Evolutionary conservation across 2,797 vertebrate species (phyloP).

Genomic region (Falco cherrug): DNA sequence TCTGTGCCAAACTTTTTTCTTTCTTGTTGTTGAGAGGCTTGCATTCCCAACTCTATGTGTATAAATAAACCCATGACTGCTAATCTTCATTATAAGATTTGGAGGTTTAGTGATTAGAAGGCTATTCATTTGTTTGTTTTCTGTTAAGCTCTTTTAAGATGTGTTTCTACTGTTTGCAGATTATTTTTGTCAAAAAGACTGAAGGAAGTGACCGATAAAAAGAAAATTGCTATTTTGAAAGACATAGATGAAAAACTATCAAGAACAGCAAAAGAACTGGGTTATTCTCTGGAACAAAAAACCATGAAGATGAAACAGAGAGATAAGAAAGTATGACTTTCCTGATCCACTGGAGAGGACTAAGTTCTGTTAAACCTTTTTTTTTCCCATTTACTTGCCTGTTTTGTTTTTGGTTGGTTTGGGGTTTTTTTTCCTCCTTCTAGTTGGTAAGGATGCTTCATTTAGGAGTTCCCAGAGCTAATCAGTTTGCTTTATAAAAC

Average conservation of each 20-base stretch:
- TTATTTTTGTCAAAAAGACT: slow-evolving; percentile 85
- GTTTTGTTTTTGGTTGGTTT: too few relatives aligned
- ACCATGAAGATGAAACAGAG: slow-evolving; percentile 90
- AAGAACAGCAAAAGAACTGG: slow-evolving; percentile 81
- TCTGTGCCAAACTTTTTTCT: background rate
- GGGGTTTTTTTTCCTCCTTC: background rate
- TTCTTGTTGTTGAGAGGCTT: background rate
- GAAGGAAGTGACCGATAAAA: slow-evolving; percentile 82
- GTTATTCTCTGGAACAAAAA: slow-evolving; percentile 89
- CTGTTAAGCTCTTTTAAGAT: background rate
- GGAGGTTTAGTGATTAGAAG: background rate
- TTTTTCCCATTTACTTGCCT: background rate
- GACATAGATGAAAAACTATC: slow-evolving; percentile 85
- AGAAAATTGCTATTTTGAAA: slow-evolving; percentile 75
- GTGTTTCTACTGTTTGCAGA: slow-evolving; percentile 72
- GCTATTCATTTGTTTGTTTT: background rate
- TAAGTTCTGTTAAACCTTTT: slow-evolving; percentile 18
- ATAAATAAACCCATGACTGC: background rate
- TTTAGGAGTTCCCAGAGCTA: background rate
- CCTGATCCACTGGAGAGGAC: background rate
- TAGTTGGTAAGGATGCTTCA: background rate
- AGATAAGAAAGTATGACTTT: slow-evolving; percentile 87
- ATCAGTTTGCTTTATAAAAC: background rate
- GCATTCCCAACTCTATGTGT: background rate
- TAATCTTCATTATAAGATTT: background rate